Conservation (phyloP, 2,888 invertebrate species). For the Tribolium freemani region DNA sequence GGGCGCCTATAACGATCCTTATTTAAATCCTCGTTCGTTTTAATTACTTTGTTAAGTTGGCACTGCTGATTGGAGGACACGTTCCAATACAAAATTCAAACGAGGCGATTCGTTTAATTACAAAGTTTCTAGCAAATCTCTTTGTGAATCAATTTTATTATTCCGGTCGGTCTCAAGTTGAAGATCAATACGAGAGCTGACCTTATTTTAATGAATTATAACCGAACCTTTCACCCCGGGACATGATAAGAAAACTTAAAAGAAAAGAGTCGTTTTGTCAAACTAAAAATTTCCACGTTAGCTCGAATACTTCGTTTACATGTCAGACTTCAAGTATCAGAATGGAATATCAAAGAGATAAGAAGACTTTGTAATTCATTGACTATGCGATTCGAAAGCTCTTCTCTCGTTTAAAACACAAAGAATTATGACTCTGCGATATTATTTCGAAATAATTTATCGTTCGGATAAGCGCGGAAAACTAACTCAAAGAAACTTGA, state of each 20-base stretch:
- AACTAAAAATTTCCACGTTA: conserved; percentile 40
- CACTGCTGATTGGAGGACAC: conserved; percentile 28
- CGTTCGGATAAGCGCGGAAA: conserved; percentile 3
- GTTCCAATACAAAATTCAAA: conserved; percentile 26
- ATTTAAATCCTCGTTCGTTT: conserved; percentile 34
- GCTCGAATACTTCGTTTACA: conserved; percentile 19
- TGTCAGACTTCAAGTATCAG: conserved; percentile 39
- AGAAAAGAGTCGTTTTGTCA: conserved; percentile 53
- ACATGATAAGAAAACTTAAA: conserved; percentile 56
- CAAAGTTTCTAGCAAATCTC: conserved; percentile 24
- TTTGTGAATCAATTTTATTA: conserved; percentile 49
- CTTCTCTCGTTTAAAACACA: conserved; percentile 11
- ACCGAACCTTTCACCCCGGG: conserved; percentile 48
- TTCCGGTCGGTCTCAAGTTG: conserved; percentile 40
- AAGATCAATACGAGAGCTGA: conserved; percentile 51
- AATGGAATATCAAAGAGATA: conserved; percentile 44
- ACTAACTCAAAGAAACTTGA: conserved; percentile 19
- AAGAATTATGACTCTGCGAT: conserved; percentile 11
- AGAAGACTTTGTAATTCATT: conserved; percentile 29
- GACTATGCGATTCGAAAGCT: conserved; percentile 13
- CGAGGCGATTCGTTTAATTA: conserved; percentile 22
- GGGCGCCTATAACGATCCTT: conserved; percentile 43
- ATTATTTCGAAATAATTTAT: conserved; percentile 35
- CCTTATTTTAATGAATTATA: conserved; percentile 57
- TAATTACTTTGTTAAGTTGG: conserved; percentile 41